Evolutionary conservation across 2,113 vertebrate genomes (phyloP).

Genomic region (Hippopotamus amphibius): DNA sequence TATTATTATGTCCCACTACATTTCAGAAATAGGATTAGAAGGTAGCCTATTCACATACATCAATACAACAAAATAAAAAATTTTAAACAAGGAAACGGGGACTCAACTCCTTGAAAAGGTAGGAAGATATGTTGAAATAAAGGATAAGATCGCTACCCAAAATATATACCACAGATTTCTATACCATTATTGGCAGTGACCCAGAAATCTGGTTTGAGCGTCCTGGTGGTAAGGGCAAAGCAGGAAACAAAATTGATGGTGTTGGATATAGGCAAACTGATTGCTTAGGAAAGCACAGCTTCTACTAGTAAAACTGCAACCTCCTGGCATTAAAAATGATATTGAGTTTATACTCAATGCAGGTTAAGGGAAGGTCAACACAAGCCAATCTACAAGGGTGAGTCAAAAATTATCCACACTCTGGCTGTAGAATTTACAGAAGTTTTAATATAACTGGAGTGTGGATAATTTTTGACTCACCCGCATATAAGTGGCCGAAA

Average conservation of each 20-base stretch:
- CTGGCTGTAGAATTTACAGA: no score
- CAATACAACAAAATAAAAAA: background rate
- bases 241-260: background rate
- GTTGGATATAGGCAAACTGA: background rate
- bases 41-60: background rate
- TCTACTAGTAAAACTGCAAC: background rate
- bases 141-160: background rate
- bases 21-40: background rate
- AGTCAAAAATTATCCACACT: no score
- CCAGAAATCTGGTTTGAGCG: background rate
- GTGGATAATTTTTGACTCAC: no score
- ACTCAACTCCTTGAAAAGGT: background rate
- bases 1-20: background rate
- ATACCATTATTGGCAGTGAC: background rate
- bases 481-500: background rate
- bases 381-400: background rate
- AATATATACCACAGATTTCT: background rate
- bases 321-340: background rate
- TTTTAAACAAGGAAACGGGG: background rate
- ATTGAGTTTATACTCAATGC: background rate
- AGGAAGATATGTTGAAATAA: background rate
- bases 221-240: background rate
- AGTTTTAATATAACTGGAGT: no score
- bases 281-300: background rate
- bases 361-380: background rate